Base-by-base conservation (phyloP, 2,888 invertebrate species). In the Stegana nigrithorax region DNA sequence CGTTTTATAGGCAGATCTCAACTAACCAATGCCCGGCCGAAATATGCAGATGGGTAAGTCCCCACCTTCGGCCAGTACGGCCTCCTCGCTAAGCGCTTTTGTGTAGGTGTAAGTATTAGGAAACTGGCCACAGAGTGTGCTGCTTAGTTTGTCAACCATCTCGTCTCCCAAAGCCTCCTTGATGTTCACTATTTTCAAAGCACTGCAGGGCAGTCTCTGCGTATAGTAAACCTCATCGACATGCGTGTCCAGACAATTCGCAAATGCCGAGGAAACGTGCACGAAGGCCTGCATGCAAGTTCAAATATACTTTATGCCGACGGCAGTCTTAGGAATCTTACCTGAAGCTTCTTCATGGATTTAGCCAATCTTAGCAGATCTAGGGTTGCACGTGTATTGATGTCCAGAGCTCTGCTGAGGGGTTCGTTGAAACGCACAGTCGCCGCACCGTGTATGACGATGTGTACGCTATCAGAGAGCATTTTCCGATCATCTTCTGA, bases 391-490 rank as follows among this genome's bases (percentile, higher is more conserved):
- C 88, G 84, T 1, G 93, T 89, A 84, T 93, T 93, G 84, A 92
- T 90, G 69, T 88, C 88, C 58, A 91, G 86, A 0, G 93, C 91
- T 10, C 88, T 82, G 82, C 89, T 89, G 14, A 93, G 85, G 25
- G 89, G 89, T 79, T 93, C 93, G 80, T 91, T 90, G 76, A 93
- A 93, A 14, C 84, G 79, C 4, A 97, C 94, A 0, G 97, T 97
- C 1, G 97, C 98, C 0, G 97, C 97, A 7, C 93, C 92, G 81
- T 98, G 96, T 84, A 98, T 92, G 7, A 91, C 88, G 62, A 91
- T 85, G 72, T 91, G 87, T 56, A 83, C 81, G 57, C 82, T 74
- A 17, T 81, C 71, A 26, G 68, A 65, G 19, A 87, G 67, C 44
- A 80, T 53, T 53, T 71, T 66, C 1, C 82, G 78, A 67, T 87